Evolutionary conservation across 2,113 vertebrate species (phyloP).

Genomic region (Alouatta palliata): DNA sequence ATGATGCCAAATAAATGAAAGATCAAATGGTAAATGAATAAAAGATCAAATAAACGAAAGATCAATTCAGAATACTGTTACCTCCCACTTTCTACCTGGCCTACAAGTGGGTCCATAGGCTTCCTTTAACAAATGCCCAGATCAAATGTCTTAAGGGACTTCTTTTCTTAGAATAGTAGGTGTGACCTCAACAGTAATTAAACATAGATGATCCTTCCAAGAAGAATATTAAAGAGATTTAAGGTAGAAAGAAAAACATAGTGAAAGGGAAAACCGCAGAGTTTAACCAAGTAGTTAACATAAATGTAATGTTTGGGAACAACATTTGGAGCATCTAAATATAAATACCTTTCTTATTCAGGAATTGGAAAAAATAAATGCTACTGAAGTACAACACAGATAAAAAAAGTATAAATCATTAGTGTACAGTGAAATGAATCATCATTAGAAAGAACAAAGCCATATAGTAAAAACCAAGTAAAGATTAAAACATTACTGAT

Average conservation of each 20-base stretch:
- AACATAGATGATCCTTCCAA: neutral
- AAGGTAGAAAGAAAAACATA: neutral
- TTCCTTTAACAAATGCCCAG: neutral
- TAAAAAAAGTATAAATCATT: neutral
- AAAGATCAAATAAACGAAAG: slow-evolving; percentile 64
- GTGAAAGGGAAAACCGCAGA: neutral
- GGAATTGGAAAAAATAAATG: neutral
- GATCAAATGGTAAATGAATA: slow-evolving; percentile 67
- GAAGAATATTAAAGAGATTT: neutral
- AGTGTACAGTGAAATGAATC: neutral
- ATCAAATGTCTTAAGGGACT: slow-evolving; percentile 26
- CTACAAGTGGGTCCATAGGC: neutral
- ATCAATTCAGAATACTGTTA: slow-evolving; percentile 41
- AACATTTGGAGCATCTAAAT: neutral
- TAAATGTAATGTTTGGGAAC: neutral
- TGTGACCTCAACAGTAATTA: slow-evolving; percentile 33
- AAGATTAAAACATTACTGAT: neutral
- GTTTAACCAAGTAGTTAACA: neutral
- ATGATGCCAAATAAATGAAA: slow-evolving; percentile 69
- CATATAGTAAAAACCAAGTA: neutral
- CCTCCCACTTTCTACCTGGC: neutral
- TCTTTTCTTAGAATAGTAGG: neutral
- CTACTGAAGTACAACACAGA: neutral
- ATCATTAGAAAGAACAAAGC: neutral
- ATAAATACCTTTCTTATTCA: slow-evolving; percentile 24